Evolutionary conservation across 2,797 vertebrate genomes (phyloP).

Genomic region (Bryconaethiops microstoma): DNA sequence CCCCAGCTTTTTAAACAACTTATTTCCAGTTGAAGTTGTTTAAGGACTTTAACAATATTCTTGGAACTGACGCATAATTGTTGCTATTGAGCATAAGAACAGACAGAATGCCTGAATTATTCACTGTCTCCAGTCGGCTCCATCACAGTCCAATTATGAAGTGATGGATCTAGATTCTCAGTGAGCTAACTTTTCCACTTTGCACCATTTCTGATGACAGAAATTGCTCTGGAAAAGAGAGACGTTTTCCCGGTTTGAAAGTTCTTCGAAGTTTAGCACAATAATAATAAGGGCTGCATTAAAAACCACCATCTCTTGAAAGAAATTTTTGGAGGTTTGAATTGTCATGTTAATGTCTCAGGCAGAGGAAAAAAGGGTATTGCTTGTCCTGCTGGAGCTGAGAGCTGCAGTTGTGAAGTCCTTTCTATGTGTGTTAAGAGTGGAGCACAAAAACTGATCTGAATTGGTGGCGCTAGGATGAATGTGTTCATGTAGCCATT

Average conservation of each 20-base stretch:
- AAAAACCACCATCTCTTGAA: not conserved
- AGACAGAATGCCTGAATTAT: too few relatives aligned
- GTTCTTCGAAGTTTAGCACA: not conserved
- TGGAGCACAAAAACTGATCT: not conserved
- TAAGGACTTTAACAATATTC: too few relatives aligned
- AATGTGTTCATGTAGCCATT: not conserved
- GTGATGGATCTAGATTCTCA: too few relatives aligned
- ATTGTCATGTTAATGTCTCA: not conserved
- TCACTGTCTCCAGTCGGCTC: too few relatives aligned
- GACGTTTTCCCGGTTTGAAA: not conserved
- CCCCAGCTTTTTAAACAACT: too few relatives aligned
- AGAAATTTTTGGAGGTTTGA: not conserved
- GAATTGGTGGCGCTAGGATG: not conserved
- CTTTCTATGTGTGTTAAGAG: not conserved
- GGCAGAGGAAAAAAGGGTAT: not conserved
- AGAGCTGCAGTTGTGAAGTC: not conserved
- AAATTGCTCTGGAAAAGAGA: not conserved
- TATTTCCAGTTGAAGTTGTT: too few relatives aligned
- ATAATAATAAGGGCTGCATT: too few relatives aligned
- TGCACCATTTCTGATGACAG: too few relatives aligned
- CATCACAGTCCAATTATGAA: too few relatives aligned
- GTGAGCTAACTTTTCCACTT: too few relatives aligned
- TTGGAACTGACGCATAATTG: too few relatives aligned
- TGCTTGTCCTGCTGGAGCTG: conserved; percentile 1
- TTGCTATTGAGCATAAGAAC: too few relatives aligned